These are phyloP conservation scores for Callithrix jacchus DNA, from an alignment of 2,113 vertebrate genomes.

Conservation along the genomic window DNA sequence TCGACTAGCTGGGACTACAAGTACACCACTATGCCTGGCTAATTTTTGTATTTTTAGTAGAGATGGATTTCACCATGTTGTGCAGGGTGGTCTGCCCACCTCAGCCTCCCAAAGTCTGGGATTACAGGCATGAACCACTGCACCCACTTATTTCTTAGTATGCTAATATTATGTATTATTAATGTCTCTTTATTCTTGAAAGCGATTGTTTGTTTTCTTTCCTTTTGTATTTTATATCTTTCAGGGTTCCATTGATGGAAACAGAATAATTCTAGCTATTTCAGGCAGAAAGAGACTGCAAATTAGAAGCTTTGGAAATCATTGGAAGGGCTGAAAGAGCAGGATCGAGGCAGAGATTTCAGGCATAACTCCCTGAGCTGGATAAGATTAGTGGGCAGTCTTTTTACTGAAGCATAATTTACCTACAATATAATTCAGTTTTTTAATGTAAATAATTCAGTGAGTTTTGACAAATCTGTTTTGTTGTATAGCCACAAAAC, in stretches of 20 bases:
- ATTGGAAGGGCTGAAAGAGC: neutral
- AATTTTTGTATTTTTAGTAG: no score
- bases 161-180: neutral
- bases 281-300: neutral
- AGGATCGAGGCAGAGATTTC: neutral
- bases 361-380: neutral
- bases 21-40: no score
- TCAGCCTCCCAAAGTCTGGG: no score
- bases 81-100: no score
- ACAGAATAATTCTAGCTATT: neutral
- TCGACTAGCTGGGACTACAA: no score
- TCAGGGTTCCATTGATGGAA: neutral
- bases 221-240: neutral
- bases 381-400: neutral
- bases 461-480: neutral
- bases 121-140: no score
- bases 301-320: neutral
- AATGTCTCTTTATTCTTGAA: neutral
- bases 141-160: neutral
- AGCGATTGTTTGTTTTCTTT: neutral
- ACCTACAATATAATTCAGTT: neutral
- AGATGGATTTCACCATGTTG: no score
- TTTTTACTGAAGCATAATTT: slow-evolving; percentile 36
- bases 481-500: neutral
- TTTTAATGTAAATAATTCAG: neutral